A percentile compares a stretch with the other conserved stretches of the same genome.
phyloP scores from a whole-genome alignment of 2,113 vertebrate genomes.

The Elaphurus davidianus region DNA sequence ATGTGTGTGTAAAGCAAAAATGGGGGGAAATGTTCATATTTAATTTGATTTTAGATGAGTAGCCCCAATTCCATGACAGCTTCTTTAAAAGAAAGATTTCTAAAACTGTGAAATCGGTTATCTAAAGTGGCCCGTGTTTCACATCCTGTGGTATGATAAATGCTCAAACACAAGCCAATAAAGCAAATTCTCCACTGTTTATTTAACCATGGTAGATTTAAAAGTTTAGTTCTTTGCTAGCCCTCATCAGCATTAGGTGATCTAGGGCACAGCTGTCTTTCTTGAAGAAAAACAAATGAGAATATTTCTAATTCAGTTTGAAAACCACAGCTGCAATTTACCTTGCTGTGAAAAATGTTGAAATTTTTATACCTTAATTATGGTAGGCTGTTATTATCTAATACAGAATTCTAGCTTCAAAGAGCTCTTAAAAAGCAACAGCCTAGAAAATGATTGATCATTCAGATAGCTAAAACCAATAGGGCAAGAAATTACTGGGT shows the following conservation, averaged over 20 bases:
- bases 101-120: neutral
- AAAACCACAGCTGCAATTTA: neutral
- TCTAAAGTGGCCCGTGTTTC: neutral
- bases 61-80: neutral
- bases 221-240: neutral
- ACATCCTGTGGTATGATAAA: neutral
- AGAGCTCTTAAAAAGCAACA: conserved; percentile 19
- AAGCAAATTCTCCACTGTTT: neutral
- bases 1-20: neutral
- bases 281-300: conserved; percentile 25
- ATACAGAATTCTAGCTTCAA: conserved; percentile 5
- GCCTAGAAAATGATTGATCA: neutral
- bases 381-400: neutral
- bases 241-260: neutral
- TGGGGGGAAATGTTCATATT: neutral
- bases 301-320: neutral
- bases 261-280: neutral
- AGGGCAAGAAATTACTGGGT: neutral
- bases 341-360: neutral
- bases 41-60: conserved; percentile 20
- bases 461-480: neutral
- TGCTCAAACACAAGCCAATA: neutral
- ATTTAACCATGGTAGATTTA: neutral
- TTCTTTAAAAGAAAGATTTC: neutral
- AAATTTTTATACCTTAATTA: neutral